These are phyloP conservation scores for Takifugu ocellatus DNA, from an alignment of 2,797 vertebrate species.

Conservation along the genomic window DNA sequence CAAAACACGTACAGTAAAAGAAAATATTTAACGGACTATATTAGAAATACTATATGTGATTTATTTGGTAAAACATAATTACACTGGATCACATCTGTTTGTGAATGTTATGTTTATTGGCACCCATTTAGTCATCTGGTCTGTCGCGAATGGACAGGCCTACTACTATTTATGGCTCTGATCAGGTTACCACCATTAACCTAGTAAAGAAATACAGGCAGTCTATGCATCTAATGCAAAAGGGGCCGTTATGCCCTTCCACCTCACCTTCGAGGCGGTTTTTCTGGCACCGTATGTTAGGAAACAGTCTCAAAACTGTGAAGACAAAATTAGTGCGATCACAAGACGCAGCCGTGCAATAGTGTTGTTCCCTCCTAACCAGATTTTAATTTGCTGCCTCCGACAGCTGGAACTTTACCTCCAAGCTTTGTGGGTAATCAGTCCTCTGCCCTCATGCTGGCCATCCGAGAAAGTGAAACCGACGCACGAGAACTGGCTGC, in stretches of 20 bases:
- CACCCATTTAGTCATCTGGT: conserved; percentile 44
- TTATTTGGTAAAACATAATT: too few relatives aligned
- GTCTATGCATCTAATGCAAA: conserved; percentile 55
- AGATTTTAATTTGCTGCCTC: conserved; percentile 10
- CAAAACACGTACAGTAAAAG: background rate
- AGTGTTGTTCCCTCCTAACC: too few relatives aligned
- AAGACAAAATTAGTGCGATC: too few relatives aligned
- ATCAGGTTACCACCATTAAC: conserved; percentile 68
- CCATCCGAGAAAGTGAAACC: background rate
- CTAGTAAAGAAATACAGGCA: conserved; percentile 68
- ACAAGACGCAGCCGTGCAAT: too few relatives aligned
- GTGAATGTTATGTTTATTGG: conserved; percentile 71
- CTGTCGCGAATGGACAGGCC: conserved; percentile 55
- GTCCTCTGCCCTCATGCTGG: too few relatives aligned
- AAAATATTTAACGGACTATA: too few relatives aligned
- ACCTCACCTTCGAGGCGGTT: conserved; percentile 58
- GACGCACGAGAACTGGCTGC: conserved; percentile 19
- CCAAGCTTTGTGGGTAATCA: conserved; percentile 3
- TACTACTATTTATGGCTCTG: conserved; percentile 68
- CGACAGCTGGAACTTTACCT: conserved; percentile 35
- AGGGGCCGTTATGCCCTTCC: conserved; percentile 59
- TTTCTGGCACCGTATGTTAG: conserved; percentile 25
- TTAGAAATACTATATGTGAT: too few relatives aligned
- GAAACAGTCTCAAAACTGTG: background rate
- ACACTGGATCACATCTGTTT: conserved; percentile 14